Conservation (phyloP, 1,140 invertebrate genomes). For the Drosophila jambulina region DNA sequence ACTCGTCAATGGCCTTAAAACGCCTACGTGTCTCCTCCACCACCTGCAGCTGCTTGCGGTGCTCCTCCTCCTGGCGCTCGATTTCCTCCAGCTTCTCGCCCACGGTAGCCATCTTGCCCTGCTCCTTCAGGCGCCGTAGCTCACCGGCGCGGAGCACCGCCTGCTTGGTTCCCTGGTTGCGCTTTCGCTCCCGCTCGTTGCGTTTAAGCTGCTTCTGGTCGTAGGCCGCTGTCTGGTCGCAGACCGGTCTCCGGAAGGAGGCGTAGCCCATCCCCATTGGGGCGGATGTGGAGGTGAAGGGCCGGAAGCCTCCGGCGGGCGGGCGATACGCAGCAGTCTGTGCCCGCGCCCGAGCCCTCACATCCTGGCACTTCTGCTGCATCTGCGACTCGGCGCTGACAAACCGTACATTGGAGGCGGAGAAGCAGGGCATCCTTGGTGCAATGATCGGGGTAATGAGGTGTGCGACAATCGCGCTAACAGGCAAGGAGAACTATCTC, state of each 20-base stretch:
- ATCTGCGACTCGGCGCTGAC: conserved; percentile 63
- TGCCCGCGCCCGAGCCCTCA: conserved; percentile 59
- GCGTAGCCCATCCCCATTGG: conserved; percentile 17
- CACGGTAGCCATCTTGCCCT: conserved; percentile 59
- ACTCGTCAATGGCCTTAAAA: conserved; percentile 76
- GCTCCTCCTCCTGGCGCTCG: conserved; percentile 57
- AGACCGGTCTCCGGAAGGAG: conserved; percentile 37
- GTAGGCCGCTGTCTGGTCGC: conserved; percentile 58
- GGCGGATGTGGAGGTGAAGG: conserved; percentile 29
- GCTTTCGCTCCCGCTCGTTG: conserved; percentile 59
- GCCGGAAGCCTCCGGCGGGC: conserved; percentile 47
- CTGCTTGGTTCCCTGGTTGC: conserved; percentile 63
- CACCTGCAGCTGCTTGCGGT: conserved; percentile 61
- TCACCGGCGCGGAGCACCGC: conserved; percentile 61
- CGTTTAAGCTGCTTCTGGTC: conserved; percentile 68
- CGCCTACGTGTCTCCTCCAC: conserved; percentile 63
- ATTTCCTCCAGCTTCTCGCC: conserved; percentile 65
- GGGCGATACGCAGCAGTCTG: conserved; percentile 67
- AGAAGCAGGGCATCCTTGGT: conserved; percentile 73
- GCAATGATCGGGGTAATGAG: conserved; percentile 4
- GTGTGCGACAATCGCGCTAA: conserved; percentile 2
- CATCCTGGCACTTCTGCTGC: conserved; percentile 53
- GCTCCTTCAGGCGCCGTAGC: conserved; percentile 64
- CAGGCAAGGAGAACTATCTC: conserved; percentile 2
- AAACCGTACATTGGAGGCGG: conserved; percentile 76